Evolutionary conservation across 2,113 vertebrate species (phyloP).

Genomic region (Catharus minimus): DNA sequence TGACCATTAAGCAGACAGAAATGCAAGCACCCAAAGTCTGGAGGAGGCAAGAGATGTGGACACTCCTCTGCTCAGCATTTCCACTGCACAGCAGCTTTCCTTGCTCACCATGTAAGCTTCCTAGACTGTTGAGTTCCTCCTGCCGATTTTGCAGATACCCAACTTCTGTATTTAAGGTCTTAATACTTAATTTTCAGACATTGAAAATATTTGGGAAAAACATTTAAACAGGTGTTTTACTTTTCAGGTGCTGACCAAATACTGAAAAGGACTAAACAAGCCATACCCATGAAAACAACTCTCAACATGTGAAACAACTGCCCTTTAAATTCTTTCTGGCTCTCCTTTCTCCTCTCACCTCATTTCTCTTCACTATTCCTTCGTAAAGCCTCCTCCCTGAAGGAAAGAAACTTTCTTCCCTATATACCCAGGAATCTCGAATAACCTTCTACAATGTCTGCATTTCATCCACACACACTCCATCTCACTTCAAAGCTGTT

Average conservation of each 20-base stretch:
- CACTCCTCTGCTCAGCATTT: not conserved
- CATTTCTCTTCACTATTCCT: not conserved
- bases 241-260: not conserved
- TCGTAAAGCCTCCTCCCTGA: not conserved
- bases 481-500: not conserved
- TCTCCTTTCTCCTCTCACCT: not conserved
- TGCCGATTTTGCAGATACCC: not conserved
- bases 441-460: not conserved
- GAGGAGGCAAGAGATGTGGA: not conserved
- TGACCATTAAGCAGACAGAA: not conserved
- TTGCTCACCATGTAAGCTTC: not conserved
- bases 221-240: not conserved
- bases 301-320: not conserved
- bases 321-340: not conserved
- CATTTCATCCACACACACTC: constrained; percentile 1
- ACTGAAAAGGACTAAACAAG: not conserved
- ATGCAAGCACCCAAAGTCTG: not conserved
- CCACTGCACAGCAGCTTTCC: not conserved
- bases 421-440: not conserved
- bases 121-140: not conserved
- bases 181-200: not conserved
- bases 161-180: not conserved
- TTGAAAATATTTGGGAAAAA: not conserved
- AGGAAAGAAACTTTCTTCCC: not conserved
- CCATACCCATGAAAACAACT: not conserved